Conservation (phyloP, 2,113 vertebrate genomes). For the Larimichthys crocea region DNA sequence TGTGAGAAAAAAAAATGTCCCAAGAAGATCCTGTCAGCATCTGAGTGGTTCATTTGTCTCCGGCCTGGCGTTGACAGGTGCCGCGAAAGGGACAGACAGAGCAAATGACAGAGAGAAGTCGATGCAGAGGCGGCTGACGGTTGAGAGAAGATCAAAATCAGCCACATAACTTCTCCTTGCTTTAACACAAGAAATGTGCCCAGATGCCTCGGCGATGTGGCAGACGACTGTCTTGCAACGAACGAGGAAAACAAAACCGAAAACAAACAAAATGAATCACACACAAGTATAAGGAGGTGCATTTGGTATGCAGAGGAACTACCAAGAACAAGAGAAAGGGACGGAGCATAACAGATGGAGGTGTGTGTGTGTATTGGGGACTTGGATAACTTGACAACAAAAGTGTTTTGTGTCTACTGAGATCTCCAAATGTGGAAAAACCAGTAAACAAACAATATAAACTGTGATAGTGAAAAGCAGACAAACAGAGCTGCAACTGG, state of each 20-base stretch:
- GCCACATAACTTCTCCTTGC: conserved; percentile 33
- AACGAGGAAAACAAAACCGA: conserved; percentile 8
- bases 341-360: conserved; percentile 15
- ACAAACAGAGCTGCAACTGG: conserved; percentile 20
- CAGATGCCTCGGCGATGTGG: conserved; percentile 41
- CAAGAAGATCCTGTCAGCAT: conserved; percentile 36
- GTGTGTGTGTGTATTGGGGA: not conserved
- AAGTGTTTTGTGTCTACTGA: conserved; percentile 21
- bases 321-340: conserved; percentile 35
- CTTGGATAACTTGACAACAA: conserved; percentile 12
- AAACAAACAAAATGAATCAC: conserved; percentile 48
- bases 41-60: conserved; percentile 51
- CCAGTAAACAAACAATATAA: conserved; percentile 37
- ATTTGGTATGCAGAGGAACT: conserved; percentile 38
- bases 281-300: conserved; percentile 19
- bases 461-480: conserved; percentile 17
- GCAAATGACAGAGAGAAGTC: conserved; percentile 36
- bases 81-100: conserved; percentile 37
- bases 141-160: conserved; percentile 56
- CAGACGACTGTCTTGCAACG: conserved; percentile 24
- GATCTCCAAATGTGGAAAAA: conserved; percentile 38
- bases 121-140: conserved; percentile 42
- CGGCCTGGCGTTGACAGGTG: conserved; percentile 21
- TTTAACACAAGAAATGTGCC: conserved; percentile 36
- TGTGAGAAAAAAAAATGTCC: not conserved